Base-by-base conservation (phyloP, 2,113 vertebrate species). In the Anas platyrhynchos region DNA sequence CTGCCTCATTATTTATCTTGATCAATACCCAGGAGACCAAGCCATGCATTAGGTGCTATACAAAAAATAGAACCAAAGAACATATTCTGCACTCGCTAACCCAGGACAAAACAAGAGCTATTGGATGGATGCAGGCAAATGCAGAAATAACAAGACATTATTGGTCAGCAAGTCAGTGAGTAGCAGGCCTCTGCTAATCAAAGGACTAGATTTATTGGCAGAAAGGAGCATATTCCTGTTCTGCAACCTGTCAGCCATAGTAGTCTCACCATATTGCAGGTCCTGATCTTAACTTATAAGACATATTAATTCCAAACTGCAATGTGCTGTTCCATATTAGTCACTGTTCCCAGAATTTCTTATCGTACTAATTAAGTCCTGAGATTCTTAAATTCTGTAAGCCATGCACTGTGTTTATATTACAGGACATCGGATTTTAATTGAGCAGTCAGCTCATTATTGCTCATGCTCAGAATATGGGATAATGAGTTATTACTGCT, bases 401-500 rank as follows among this genome's bases (percentile, higher is more conserved):
- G 58, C 55, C 55, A 44, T 77, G 46, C 2, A 1, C 55, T 54
- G 18, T 3, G 3, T 94, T 95, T 91, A 52, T 89, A 92, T 89
- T 83, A 72, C 17, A 68, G 61, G 67, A 55, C 63, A 65, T 23
- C 34, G 31, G 48, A 91, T 92, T 84, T 91, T 92, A 96, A 71
- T 17, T 82, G 86, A 84, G 56, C 67, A 88, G 74, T 25, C 66
- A 82, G 73, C 48, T 91, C 54, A 31, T 91, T 96, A 93, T 48
- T 92, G 58, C 62, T 95, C 22, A 78, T 81, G 83, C 58, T 93
- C 25, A 74, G 74, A 72, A 54, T 88, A 59, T 38, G 68, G 61
- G 22, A 86, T 94, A 92, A 96, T 67, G 54, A 96, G 83, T 55
- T 93, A 48, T 89, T 91, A 86, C 55, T 73, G 31, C 27, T 85